phyloP scores from a whole-genome alignment of 2,797 vertebrate species.

The Acipenser oxyrinchus region DNA sequence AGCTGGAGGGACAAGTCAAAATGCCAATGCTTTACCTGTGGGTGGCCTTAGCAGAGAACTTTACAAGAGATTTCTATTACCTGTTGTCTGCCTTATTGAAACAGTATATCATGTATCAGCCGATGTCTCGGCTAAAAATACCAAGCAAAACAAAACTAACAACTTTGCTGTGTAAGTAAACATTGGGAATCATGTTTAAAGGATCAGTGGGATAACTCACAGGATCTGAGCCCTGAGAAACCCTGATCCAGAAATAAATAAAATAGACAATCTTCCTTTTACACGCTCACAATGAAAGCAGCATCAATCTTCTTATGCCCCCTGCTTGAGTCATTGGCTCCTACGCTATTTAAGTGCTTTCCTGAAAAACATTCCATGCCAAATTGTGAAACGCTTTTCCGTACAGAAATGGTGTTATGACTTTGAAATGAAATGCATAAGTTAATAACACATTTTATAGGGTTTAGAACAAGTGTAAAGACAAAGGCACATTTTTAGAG shows the following conservation, averaged over 20 bases:
- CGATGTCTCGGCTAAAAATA: slow-evolving; percentile 1
- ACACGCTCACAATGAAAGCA: neutral
- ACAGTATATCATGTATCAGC: slow-evolving; percentile 11
- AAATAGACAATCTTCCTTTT: neutral
- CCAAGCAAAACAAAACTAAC: neutral
- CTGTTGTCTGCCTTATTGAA: slow-evolving; percentile 12
- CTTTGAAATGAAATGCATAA: slow-evolving; percentile 17
- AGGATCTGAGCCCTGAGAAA: neutral
- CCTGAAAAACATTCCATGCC: slow-evolving; percentile 24
- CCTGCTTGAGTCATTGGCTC: neutral
- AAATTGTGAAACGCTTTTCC: slow-evolving; percentile 25
- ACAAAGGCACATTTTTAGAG: no score
- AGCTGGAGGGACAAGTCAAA: no score
- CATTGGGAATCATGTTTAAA: neutral
- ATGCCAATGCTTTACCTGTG: slow-evolving; percentile 8
- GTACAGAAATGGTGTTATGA: slow-evolving; percentile 15
- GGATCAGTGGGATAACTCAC: neutral
- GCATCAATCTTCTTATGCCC: slow-evolving; percentile 4
- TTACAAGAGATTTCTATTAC: slow-evolving; percentile 2
- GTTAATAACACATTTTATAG: no score
- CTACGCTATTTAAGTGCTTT: slow-evolving; percentile 21
- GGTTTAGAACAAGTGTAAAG: no score
- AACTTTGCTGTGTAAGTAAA: no score
- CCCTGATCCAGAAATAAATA: neutral
- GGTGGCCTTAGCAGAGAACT: slow-evolving; percentile 13